Evolutionary conservation across 2,888 invertebrate species (phyloP).

Genomic region (Epiblema foenella): DNA sequence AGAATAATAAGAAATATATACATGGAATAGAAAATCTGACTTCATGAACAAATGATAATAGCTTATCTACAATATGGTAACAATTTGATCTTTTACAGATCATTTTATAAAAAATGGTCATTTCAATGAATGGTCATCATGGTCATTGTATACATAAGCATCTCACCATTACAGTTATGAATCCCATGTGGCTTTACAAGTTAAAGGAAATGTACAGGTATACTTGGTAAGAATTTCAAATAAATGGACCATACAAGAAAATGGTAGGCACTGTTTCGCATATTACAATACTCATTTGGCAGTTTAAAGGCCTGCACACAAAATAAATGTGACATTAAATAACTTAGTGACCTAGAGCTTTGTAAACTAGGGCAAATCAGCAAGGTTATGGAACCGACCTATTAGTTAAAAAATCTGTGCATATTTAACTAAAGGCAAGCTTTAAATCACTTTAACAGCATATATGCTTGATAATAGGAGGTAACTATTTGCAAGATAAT

Average conservation of each 20-base stretch:
- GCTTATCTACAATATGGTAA: conserved; percentile 32
- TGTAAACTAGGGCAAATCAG: conserved; percentile 13
- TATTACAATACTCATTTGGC: not conserved
- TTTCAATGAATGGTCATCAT: too few relatives aligned
- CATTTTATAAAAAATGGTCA: not conserved
- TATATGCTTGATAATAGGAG: not conserved
- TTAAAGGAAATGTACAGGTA: not conserved
- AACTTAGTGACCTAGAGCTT: conserved; percentile 29
- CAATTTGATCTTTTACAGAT: not conserved
- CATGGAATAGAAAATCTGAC: not conserved
- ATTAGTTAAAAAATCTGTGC: not conserved
- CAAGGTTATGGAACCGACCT: conserved; percentile 15
- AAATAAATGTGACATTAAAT: not conserved
- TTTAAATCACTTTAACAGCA: not conserved
- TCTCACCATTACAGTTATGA: not conserved
- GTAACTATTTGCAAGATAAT: conserved; percentile 39
- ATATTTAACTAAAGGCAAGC: not conserved
- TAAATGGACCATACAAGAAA: not conserved
- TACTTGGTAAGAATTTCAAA: conserved; percentile 2
- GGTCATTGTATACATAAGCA: too few relatives aligned
- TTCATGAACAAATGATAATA: not conserved
- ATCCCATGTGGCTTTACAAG: not conserved
- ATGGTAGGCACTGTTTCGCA: not conserved
- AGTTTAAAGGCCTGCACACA: not conserved
- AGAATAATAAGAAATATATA: not conserved